Evolutionary conservation across 2,113 vertebrate species (phyloP).

Genomic region (Uria aalge): DNA sequence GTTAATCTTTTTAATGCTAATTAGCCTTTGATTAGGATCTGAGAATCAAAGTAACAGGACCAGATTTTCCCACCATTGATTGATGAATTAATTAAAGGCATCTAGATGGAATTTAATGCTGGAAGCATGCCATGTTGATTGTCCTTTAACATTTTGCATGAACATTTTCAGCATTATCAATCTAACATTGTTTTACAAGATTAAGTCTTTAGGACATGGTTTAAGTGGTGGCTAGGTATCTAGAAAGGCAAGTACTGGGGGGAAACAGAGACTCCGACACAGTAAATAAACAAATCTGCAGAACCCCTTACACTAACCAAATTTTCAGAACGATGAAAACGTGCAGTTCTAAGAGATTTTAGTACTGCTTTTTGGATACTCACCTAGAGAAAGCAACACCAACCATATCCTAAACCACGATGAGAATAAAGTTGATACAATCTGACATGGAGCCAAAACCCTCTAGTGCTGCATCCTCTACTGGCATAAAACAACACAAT

Average conservation of each 20-base stretch:
- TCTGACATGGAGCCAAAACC: neutral
- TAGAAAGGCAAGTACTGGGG: neutral
- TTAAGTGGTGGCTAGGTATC: neutral
- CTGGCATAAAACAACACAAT: neutral
- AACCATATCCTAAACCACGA: neutral
- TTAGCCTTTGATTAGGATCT: conserved; percentile 69
- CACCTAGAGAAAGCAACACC: neutral
- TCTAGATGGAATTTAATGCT: conserved; percentile 42
- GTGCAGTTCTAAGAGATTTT: neutral
- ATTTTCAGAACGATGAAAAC: neutral
- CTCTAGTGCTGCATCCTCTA: neutral
- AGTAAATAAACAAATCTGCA: neutral
- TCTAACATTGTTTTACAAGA: neutral
- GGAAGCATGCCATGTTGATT: conserved; percentile 48
- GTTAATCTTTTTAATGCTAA: conserved; percentile 71
- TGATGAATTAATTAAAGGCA: conserved; percentile 72
- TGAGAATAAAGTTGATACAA: neutral
- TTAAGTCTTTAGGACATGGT: neutral
- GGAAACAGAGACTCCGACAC: neutral
- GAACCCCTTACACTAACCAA: neutral
- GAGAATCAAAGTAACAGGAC: conserved; percentile 64
- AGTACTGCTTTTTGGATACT: neutral
- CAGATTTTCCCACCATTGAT: conserved; percentile 56
- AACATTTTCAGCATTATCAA: conserved; percentile 6
- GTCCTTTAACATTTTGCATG: conserved; percentile 23